Evolutionary conservation across 2,888 invertebrate species (phyloP).

Genomic region (Agrochola lota): DNA sequence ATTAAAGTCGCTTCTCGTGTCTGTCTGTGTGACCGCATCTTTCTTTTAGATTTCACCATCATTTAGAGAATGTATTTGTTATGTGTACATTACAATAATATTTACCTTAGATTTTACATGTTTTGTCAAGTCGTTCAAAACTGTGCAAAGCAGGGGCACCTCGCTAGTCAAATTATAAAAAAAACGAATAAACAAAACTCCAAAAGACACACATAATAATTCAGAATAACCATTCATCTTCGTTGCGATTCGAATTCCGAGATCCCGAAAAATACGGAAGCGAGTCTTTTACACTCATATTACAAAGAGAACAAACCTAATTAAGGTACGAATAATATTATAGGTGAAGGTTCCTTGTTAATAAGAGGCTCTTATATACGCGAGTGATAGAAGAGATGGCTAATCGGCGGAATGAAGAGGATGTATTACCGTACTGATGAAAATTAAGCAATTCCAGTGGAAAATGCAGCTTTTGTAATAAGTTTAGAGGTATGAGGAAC

Average conservation of each 20-base stretch:
- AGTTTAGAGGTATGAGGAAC: too few species aligned
- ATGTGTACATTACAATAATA: neutral
- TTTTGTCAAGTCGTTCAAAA: too few species aligned
- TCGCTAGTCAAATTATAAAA: too few species aligned
- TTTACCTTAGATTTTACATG: neutral
- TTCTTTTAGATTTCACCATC: too few species aligned
- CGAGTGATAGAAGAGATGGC: conserved; percentile 15
- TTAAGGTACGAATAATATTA: conserved; percentile 31
- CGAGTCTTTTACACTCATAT: conserved; percentile 31
- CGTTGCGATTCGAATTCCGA: neutral
- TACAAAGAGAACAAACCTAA: conserved; percentile 43
- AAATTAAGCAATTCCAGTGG: neutral
- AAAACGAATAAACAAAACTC: conserved; percentile 1
- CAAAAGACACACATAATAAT: conserved; percentile 20
- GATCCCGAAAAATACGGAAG: conserved; percentile 20
- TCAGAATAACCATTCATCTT: conserved; percentile 18
- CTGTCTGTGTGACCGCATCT: too few species aligned
- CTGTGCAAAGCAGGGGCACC: too few species aligned
- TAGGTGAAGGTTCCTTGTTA: conserved; percentile 6
- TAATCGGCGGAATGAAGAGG: neutral
- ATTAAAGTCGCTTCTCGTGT: too few species aligned
- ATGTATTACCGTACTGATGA: neutral
- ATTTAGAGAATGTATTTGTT: neutral
- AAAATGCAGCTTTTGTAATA: neutral
- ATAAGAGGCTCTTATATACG: conserved; percentile 17